Evolutionary conservation across 2,888 invertebrate species (phyloP), one percentile per base, ranked within the genome.

Genomic region (Pilophorus perplexus): DNA sequence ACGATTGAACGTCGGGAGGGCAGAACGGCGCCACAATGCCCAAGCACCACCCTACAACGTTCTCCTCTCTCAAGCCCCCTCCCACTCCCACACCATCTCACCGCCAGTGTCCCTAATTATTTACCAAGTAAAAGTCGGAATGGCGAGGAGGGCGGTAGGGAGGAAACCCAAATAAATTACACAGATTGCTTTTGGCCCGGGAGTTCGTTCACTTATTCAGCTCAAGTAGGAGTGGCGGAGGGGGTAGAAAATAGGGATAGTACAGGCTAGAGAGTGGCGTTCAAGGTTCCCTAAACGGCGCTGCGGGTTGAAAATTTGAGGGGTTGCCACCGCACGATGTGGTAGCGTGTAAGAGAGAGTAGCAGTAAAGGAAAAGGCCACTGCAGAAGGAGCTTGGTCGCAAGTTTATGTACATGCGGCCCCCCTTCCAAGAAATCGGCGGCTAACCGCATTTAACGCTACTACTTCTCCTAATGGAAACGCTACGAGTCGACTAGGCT

Each of bases 181-280:
- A 59, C 59, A 59, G 59, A 59, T 59, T 59, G 59, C 59, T 59
- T 59, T 59, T 59, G 59, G 59, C 59, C 44, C 59, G 59, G 44
- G 59, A 55, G 55, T 38, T 55, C 16, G 55, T 55, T 42, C 59
- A 42, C 59, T 59, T 42, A 59, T 59, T 59, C 59, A 59, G 59
- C 27, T 14, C 25, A 14, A n/a, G 22, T 8, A 23, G 40, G 10
- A 40, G 20, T 18, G n/a, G 3, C 10, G 46, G 22, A 23, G 10
- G n/a, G 23, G 20, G 46, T 14, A 20, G 46, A 46, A 46, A 46
- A 46, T 22, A 23, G 46, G 23, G 46, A 46, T 23, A 14, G n/a
- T n/a, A n/a, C n/a, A n/a, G n/a, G n/a, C n/a, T n/a, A n/a, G 42
- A 2, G 42, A 1, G n/a, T 14, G 23, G 23, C 46, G 46, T 22